Base-by-base conservation (phyloP, 2,888 invertebrate genomes). In the Epicampocera succincta region DNA sequence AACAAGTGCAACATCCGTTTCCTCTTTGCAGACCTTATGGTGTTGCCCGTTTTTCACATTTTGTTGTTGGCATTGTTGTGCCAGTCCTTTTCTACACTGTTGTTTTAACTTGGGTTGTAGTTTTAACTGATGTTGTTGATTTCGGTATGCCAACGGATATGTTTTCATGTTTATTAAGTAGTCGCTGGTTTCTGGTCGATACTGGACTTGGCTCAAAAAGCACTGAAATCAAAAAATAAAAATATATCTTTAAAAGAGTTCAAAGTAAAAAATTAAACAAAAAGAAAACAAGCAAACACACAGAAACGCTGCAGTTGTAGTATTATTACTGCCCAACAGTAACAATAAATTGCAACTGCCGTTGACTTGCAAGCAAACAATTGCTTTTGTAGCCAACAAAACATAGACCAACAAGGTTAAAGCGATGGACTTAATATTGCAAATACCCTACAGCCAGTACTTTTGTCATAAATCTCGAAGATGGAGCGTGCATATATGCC, bases 301-400 rank as follows among this genome's bases (percentile, higher is more conserved):
- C 44, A 74, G 61, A 74, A 58, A 71, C 72, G 19, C n/a, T 48
- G 71, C 25, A 19, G 44, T 61, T 61, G 56, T 29, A 63, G 71
- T 63, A 60, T 74, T 66, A 66, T 66, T 72, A 74, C 83, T 71
- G 71, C 65, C 77, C 73, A 76, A 44, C 71, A 81, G 83, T 84
- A 85, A 83, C 80, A 81, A 84, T 85, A 84, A 86, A 87, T 85
- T 86, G 85, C 87, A 87, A 87, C 87, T 87, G 87, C 85, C 86
- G 85, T 85, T 86, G 84, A 78, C 78, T 84, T 83, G 61, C 71
- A 61, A 78, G 58, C 74, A 81, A 75, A 78, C 71, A 63, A 66
- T 78, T 72, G 72, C 38, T 68, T 83, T 83, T 63, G 68, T 73
- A 78, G 80, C 77, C 72, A 78, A 68, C 40, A 42, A n/a, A n/a